phyloP scores from a whole-genome alignment of 1,140 invertebrate genomes.

The Popillia japonica region DNA sequence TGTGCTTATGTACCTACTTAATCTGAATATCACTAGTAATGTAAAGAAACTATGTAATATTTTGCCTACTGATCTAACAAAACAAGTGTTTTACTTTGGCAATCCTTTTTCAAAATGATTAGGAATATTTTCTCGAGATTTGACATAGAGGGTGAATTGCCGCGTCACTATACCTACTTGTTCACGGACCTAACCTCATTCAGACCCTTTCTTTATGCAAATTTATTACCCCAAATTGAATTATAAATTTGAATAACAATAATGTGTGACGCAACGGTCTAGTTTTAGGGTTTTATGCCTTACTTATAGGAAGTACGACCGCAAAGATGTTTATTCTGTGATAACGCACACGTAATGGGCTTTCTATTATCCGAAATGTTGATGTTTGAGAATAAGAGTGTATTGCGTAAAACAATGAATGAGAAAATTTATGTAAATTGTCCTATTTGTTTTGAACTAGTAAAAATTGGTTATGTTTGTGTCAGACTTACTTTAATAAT shows the following conservation, averaged over 20 bases:
- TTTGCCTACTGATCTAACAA: no score
- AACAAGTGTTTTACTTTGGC: no score
- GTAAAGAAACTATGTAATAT: no score
- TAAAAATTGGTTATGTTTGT: no score
- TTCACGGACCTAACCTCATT: slow-evolving; percentile 45
- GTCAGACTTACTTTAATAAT: no score
- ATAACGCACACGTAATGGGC: slow-evolving; percentile 13
- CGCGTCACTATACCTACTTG: slow-evolving; percentile 49
- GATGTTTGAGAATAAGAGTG: background rate
- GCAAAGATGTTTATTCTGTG: slow-evolving; percentile 34
- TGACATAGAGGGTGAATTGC: background rate
- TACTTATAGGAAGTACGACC: slow-evolving; percentile 38
- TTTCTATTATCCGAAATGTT: background rate
- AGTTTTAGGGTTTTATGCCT: slow-evolving; percentile 54
- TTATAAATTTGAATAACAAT: slow-evolving; percentile 60
- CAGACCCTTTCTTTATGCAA: slow-evolving; percentile 58
- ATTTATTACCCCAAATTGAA: slow-evolving; percentile 59
- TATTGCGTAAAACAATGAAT: background rate
- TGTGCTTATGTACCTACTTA: no score
- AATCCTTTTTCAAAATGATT: background rate
- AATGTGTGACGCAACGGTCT: slow-evolving; percentile 55
- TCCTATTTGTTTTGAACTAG: no score
- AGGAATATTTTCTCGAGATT: background rate
- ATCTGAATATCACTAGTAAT: no score
- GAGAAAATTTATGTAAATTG: background rate